phyloP scores from a whole-genome alignment of 2,113 vertebrate genomes.

The Panthera uncia region DNA sequence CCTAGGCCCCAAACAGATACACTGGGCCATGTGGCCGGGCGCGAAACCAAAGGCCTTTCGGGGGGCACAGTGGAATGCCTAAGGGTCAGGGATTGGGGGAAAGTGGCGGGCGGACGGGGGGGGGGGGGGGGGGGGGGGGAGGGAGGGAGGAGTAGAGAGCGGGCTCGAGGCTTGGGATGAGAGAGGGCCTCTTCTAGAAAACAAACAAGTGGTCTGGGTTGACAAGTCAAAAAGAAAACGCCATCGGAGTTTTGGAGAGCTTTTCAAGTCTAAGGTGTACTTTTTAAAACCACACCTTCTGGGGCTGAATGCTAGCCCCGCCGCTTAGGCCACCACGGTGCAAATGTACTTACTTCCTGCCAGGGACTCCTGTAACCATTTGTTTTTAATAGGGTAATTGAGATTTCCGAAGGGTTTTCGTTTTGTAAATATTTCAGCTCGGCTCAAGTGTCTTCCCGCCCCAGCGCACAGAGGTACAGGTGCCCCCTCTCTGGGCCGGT shows the following conservation, averaged over 20 bases:
- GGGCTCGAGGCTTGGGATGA: background rate
- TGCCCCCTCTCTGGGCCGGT: background rate
- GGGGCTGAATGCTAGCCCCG: background rate
- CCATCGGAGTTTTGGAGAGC: background rate
- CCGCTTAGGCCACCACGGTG: background rate
- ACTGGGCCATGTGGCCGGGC: background rate
- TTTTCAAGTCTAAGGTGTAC: background rate
- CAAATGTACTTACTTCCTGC: background rate
- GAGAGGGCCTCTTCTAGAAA: background rate
- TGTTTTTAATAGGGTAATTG: background rate
- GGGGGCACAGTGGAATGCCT: background rate
- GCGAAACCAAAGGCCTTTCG: constrained; percentile 34
- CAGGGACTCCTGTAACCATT: background rate
- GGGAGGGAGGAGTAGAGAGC: background rate
- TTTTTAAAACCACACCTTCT: background rate
- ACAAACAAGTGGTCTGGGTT: background rate
- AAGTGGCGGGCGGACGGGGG: background rate
- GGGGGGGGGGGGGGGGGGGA: too few species aligned
- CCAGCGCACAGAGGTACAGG: constrained; percentile 55
- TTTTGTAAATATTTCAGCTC: constrained; percentile 52
- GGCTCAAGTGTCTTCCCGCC: constrained; percentile 41
- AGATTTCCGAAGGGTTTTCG: constrained; percentile 49
- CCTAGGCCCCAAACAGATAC: constrained; percentile 57
- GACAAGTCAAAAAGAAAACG: constrained; percentile 34
- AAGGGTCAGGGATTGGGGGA: background rate